These are phyloP conservation scores for Machimus atricapillus DNA, from an alignment of 2,888 invertebrate species.

Conservation along the genomic window DNA sequence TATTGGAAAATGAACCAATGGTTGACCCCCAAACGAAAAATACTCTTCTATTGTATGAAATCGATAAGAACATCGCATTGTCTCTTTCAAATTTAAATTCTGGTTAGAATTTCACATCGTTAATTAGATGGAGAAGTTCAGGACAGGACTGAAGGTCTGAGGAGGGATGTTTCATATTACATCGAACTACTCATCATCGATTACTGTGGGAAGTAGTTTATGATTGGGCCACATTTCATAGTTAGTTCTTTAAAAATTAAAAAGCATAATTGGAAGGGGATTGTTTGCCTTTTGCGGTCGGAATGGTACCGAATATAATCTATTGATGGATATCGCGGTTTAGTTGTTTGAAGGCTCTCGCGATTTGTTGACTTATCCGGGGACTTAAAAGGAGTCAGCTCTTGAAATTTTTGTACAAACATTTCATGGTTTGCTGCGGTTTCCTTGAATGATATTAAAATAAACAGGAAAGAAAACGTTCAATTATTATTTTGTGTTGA, in stretches of 20 bases:
- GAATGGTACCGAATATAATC: background rate
- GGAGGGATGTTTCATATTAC: background rate
- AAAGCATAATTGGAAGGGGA: background rate
- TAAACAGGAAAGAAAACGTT: background rate
- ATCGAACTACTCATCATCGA: background rate
- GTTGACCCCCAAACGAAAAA: background rate
- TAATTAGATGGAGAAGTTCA: background rate
- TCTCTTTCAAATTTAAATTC: background rate
- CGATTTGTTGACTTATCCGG: background rate
- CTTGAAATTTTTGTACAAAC: background rate
- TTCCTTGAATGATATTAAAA: background rate
- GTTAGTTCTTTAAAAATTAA: conserved; percentile 43
- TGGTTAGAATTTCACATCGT: background rate
- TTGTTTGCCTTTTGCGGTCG: background rate
- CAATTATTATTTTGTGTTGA: background rate
- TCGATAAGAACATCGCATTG: background rate
- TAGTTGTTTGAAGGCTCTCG: background rate
- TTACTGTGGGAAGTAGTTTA: conserved; percentile 35
- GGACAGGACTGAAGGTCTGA: background rate
- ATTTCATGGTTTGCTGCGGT: background rate
- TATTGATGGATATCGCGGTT: background rate
- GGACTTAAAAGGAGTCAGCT: background rate
- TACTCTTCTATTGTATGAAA: background rate
- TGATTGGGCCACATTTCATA: conserved; percentile 44
- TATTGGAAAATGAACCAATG: background rate